A percentile compares a stretch with the other conserved stretches of the same genome.
Evolutionary conservation across 2,797 vertebrate genomes (phyloP).

Genomic region (Poecilia gillii): DNA sequence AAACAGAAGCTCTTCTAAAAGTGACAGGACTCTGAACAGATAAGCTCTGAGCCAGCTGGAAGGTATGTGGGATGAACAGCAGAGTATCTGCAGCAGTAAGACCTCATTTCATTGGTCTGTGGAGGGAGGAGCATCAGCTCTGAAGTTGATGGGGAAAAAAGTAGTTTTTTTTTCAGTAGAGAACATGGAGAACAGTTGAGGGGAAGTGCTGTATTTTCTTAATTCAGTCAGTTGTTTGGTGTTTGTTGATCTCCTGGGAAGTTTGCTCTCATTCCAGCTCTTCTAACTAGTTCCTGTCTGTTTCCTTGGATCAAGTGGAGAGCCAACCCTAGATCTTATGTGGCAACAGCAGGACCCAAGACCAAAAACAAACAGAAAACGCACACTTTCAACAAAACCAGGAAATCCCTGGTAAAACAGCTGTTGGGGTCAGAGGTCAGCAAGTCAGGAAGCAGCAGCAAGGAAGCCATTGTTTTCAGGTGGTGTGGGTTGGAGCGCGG

Average conservation of each 20-base stretch:
- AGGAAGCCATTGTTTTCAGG: neutral
- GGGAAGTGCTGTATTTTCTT: neutral
- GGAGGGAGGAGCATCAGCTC: neutral
- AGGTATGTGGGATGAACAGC: neutral
- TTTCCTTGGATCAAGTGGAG: neutral
- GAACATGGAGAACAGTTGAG: neutral
- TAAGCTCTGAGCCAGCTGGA: neutral
- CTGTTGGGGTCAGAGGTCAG: neutral
- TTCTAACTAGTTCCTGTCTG: neutral
- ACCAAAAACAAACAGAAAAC: conserved; percentile 12
- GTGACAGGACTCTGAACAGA: neutral
- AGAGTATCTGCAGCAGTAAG: neutral
- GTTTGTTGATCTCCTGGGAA: neutral
- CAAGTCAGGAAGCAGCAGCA: neutral
- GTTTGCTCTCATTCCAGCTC: neutral
- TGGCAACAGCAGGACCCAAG: conserved; percentile 19
- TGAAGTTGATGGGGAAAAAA: neutral
- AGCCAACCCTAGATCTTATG: conserved; percentile 12
- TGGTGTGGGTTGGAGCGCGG: neutral
- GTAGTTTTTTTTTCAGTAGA: neutral
- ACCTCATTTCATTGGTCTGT: neutral
- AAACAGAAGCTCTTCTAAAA: neutral
- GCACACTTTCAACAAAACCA: neutral
- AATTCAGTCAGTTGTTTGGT: neutral
- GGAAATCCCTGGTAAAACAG: neutral